Base-by-base conservation (phyloP, 2,113 vertebrate species). In the Zeus faber region DNA sequence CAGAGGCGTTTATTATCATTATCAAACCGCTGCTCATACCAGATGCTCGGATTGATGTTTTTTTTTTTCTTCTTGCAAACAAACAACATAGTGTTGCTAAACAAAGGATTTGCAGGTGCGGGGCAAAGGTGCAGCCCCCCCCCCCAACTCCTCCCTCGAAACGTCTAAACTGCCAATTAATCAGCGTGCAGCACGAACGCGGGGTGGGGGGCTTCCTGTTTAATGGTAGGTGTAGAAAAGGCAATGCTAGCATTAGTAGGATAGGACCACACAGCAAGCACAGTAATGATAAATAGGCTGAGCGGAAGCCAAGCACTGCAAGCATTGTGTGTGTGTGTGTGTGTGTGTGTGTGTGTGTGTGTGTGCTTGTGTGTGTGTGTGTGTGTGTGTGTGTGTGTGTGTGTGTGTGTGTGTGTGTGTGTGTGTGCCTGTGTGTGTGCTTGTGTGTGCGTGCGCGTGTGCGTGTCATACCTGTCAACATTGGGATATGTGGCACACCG, bases 161-260 rank as follows among this genome's bases (percentile, higher is more conserved):
- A n/a, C n/a, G 49, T 58, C 76, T 56, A 66, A 80, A 79, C 77
- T 68, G 77, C 57, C 70, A 74, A 81, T 85, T 79, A 80, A 87
- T 84, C 79, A 84, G 67, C 72, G 29, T 39, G 22, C 25, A 22
- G 58, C 71, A 50, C 61, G 72, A 71, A 82, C 71, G 49, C 61
- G 72, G 70, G 81, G 52, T 58, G 51, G 61, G 70, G 73, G 66
- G 69, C 70, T 74, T 75, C 77, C 62, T 62, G 65, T 61, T 63
- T 74, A 78, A 77, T 73, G 52, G 70, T 56, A 44, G 71, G 63
- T 67, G 65, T 69, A 70, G 64, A 71, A 72, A 69, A 70, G 76
- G 58, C 63, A 79, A 60, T 29, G 65, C 54, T 77, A 18, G 39
- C 39, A 40, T 40, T 40, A 40, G 13, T 0, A 0, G 1, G 29